Base-by-base conservation (phyloP, 92 coral and sea anemone genomes). In the Galaxea fascicularis region DNA sequence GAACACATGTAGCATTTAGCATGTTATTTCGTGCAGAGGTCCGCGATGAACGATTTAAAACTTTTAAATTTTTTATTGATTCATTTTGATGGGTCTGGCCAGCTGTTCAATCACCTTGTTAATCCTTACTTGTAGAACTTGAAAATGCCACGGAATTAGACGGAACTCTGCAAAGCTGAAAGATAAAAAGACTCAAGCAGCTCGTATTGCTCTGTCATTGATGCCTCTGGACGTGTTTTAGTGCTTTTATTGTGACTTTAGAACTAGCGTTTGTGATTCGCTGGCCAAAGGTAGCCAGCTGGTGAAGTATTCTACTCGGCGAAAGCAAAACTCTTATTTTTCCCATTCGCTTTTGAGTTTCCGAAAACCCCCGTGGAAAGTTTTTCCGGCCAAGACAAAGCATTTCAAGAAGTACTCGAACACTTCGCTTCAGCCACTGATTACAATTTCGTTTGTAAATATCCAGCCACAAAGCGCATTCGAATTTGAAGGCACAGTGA, bases 311-410 rank as follows among this genome's bases (percentile, higher is more conserved):
- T 82, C 69, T 82, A 41, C 68, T 44, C 6, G 11, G 39, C 30
- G 76, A 82, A 71, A 70, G 51, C 63, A 53, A 52, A 82, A 69
- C 86, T 28, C 44, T 60, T n/a, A 82, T 49, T 69, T 69, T 71
- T 71, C 86, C 54, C 68, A 69, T 52, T 29, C 74, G 25, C n/a
- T 52, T 51, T 66, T 12, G 72, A 45, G 30, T 56, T 44, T 12
- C 21, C 14, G 16, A 49, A 47, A 65, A 52, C 65, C 74, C 74
- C 64, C 65, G 20, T 53, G 4, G 65, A 29, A 12, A 13, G 53
- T 10, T 47, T 47, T 57, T 59, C 80, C 66, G 65, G 27, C 51
- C 20, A 30, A 29, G 39, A 35, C 82, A 77, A 77, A 52, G 65
- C 75, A 4, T 65, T 27, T 14, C 13, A 57, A 16, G 51, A 65